Evolutionary conservation across 2,797 vertebrate genomes (phyloP).

Genomic region (Eleutherodactylus coqui): DNA sequence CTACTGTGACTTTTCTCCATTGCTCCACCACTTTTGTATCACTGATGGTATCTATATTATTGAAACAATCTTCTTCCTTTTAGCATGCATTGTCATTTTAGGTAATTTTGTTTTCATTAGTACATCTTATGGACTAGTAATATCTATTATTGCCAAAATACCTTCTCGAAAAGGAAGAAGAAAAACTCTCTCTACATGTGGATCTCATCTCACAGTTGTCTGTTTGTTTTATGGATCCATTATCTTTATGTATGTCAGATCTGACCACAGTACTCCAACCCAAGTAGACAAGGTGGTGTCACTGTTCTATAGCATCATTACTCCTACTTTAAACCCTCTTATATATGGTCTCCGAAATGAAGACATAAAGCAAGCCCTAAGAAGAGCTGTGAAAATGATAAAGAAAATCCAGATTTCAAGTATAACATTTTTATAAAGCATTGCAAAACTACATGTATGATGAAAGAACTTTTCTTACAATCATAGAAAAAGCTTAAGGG

Average conservation of each 20-base stretch:
- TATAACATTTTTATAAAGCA: background rate
- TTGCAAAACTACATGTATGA: background rate
- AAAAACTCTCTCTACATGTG: constrained; percentile 46
- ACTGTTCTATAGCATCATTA: constrained; percentile 42
- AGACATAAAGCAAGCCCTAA: constrained; percentile 44
- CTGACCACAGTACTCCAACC: constrained; percentile 16
- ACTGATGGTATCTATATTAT: background rate
- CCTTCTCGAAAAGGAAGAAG: constrained; percentile 29
- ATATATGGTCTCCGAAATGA: constrained; percentile 53
- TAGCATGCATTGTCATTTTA: constrained; percentile 49
- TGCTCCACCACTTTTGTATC: constrained; percentile 42
- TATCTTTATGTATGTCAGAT: constrained; percentile 55
- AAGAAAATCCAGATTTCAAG: background rate
- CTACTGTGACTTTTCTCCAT: constrained; percentile 55
- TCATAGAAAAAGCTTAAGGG: no score
- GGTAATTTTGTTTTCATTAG: constrained; percentile 36
- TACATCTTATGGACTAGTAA: constrained; percentile 35
- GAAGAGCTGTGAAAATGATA: background rate
- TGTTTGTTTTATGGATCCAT: constrained; percentile 59
- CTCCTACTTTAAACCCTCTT: constrained; percentile 48
- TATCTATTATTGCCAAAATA: constrained; percentile 44
- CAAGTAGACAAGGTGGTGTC: constrained; percentile 51
- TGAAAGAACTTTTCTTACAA: no score
- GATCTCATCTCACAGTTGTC: constrained; percentile 57
- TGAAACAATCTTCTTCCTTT: constrained; percentile 42